Percentiles rank a stretch among this genome's conserved stretches.
These are phyloP conservation scores for Tragelaphus strepsiceros DNA, from an alignment of 2,113 vertebrate species.

Conservation along the genomic window DNA sequence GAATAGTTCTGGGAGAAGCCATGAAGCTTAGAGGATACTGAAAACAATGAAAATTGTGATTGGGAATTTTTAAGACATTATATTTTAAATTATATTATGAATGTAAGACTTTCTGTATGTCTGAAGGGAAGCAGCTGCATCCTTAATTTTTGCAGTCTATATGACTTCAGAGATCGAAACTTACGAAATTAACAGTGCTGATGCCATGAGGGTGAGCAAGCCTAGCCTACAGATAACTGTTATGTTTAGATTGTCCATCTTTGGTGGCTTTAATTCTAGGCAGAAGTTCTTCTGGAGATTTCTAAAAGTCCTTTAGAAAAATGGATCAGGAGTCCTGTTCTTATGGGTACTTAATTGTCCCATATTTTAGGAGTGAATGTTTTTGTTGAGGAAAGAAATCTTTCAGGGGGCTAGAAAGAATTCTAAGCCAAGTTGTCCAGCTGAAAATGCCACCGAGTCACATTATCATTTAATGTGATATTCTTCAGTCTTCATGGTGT, in stretches of 20 bases:
- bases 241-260: not conserved
- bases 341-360: not conserved
- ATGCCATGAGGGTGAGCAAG: not conserved
- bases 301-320: constrained; percentile 15
- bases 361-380: constrained; percentile 12
- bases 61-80: constrained; percentile 53
- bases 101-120: constrained; percentile 52
- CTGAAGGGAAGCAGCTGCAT: constrained; percentile 30
- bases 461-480: not conserved
- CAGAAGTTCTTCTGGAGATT: constrained; percentile 8
- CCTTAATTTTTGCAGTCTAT: not conserved
- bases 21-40: constrained; percentile 32
- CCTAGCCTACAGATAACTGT: not conserved
- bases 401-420: constrained; percentile 34
- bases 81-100: constrained; percentile 69
- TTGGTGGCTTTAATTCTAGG: constrained; percentile 10
- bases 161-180: constrained; percentile 32
- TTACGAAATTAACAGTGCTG: not conserved
- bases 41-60: constrained; percentile 63
- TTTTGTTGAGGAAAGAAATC: constrained; percentile 42
- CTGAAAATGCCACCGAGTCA: constrained; percentile 18
- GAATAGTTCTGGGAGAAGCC: constrained; percentile 42
- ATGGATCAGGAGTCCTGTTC: not conserved
- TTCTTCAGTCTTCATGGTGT: not conserved
- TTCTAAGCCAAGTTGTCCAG: constrained; percentile 26